phyloP scores from a whole-genome alignment of 2,888 invertebrate genomes.

The Pyralis farinalis region DNA sequence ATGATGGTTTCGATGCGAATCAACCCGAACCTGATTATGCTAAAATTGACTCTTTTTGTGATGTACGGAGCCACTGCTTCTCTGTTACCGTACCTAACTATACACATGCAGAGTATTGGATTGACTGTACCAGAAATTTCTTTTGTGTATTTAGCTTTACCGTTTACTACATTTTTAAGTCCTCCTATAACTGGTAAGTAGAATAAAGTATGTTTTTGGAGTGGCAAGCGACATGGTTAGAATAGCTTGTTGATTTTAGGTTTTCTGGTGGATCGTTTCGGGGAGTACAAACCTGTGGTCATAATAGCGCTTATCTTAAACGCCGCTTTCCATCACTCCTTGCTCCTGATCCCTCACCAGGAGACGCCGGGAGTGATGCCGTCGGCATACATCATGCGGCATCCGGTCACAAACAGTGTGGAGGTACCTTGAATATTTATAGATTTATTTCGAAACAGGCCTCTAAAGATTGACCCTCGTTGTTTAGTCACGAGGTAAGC shows the following conservation, averaged over 20 bases:
- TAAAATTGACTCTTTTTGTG: slow-evolving; percentile 90
- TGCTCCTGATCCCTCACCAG: slow-evolving; percentile 89
- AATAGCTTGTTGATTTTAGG: slow-evolving; percentile 71
- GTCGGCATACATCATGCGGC: slow-evolving; percentile 87
- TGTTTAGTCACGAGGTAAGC: slow-evolving; percentile 43
- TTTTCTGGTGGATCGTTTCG: slow-evolving; percentile 92
- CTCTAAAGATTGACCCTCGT: slow-evolving; percentile 48
- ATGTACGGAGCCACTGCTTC: slow-evolving; percentile 93
- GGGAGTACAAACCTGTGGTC: slow-evolving; percentile 91
- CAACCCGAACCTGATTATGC: slow-evolving; percentile 89
- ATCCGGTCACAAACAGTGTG: slow-evolving; percentile 85
- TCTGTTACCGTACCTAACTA: slow-evolving; percentile 91
- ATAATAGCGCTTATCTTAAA: slow-evolving; percentile 88
- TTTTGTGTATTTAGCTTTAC: slow-evolving; percentile 91
- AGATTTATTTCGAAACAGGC: slow-evolving; percentile 40
- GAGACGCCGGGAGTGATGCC: slow-evolving; percentile 89
- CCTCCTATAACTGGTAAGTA: slow-evolving; percentile 89
- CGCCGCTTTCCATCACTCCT: slow-evolving; percentile 89
- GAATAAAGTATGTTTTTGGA: slow-evolving; percentile 2
- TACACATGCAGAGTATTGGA: slow-evolving; percentile 95
- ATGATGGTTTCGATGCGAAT: slow-evolving; percentile 78
- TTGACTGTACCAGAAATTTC: slow-evolving; percentile 93
- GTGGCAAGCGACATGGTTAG: slow-evolving; percentile 8
- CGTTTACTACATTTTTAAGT: slow-evolving; percentile 92
- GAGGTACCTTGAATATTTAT: slow-evolving; percentile 76